phyloP scores from a whole-genome alignment of 2,113 vertebrate genomes.

The Phrynosoma blainvillii region DNA sequence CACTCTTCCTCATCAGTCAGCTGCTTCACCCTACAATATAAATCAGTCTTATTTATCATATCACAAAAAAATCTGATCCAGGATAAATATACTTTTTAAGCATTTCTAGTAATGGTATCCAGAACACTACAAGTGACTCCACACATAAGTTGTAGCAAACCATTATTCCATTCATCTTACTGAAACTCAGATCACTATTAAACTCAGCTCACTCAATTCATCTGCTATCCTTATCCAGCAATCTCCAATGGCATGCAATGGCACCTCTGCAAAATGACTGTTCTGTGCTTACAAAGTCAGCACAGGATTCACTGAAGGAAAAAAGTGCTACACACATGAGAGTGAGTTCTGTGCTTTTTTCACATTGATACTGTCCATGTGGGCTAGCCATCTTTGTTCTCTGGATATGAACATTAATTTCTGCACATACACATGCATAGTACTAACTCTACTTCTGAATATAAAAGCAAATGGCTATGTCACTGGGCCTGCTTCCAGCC shows the following conservation, averaged over 20 bases:
- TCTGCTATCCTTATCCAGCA: not conserved
- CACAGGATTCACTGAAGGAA: not conserved
- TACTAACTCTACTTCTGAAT: not conserved
- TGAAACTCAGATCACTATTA: too few relatives aligned
- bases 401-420: not conserved
- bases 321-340: not conserved
- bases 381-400: not conserved
- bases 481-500: not conserved
- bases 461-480: not conserved
- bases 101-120: not conserved
- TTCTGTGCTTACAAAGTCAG: not conserved
- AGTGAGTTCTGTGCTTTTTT: not conserved
- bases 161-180: not conserved
- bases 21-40: conserved; percentile 89
- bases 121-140: not conserved
- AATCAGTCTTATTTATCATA: conserved; percentile 36
- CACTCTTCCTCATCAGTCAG: conserved; percentile 97
- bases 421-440: not conserved
- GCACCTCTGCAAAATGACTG: not conserved
- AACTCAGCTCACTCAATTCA: not conserved
- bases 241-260: not conserved
- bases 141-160: too few relatives aligned
- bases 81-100: not conserved
- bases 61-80: not conserved
- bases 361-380: not conserved